Evolutionary conservation across 2,888 invertebrate species (phyloP).

Genomic region (Xestia c-nigrum): DNA sequence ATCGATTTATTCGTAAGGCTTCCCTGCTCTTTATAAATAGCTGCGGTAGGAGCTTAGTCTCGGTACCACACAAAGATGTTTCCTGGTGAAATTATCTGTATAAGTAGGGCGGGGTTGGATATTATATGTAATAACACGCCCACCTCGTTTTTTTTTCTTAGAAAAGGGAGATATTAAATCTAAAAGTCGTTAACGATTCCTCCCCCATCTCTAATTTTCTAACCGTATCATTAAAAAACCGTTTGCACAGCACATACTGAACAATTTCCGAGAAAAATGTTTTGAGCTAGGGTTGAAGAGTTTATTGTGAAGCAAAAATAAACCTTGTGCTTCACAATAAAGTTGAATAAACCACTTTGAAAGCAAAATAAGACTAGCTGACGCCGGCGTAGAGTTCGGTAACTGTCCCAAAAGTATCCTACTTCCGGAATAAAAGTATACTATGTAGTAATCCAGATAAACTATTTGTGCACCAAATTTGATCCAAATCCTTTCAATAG

Average conservation of each 20-base stretch:
- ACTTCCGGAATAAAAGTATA: not conserved
- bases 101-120: constrained; percentile 10
- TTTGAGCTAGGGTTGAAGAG: not conserved
- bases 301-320: constrained; percentile 1
- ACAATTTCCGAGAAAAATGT: not conserved
- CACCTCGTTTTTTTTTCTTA: not conserved
- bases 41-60: constrained; percentile 41
- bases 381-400: not conserved
- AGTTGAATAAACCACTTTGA: not conserved
- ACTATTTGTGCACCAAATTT: not conserved
- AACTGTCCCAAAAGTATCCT: not conserved
- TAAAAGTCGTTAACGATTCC: not conserved
- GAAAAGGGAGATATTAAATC: not conserved
- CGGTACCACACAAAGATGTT: constrained; percentile 12
- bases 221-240: constrained; percentile 4
- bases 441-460: not conserved
- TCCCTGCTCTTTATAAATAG: constrained; percentile 53
- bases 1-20: constrained; percentile 59
- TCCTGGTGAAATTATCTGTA: constrained; percentile 23
- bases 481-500: not conserved
- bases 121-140: constrained; percentile 23
- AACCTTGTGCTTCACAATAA: not conserved
- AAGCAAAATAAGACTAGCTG: not conserved
- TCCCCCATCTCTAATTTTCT: not conserved
- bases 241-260: not conserved